Percentiles rank a stretch among this genome's conserved stretches.
phyloP scores from a whole-genome alignment of 2,797 vertebrate genomes.

The Anguilla obscura region DNA sequence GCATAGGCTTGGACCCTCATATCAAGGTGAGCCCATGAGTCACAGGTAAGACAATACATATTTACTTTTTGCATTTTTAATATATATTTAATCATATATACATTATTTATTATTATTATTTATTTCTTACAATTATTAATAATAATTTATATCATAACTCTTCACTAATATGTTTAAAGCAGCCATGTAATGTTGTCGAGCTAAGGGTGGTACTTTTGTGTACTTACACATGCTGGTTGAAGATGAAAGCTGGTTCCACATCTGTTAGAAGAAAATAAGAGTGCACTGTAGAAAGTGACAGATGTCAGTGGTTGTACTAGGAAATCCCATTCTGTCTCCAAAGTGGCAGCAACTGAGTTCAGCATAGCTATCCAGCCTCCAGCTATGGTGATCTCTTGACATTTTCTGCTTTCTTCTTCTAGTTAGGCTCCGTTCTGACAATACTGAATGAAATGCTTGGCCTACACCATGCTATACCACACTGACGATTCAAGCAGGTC shows the following conservation, averaged over 20 bases:
- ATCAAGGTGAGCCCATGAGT: neutral
- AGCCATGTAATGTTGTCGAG: neutral
- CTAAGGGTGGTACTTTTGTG: neutral
- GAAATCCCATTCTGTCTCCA: neutral
- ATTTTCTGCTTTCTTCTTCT: neutral
- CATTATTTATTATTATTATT: too few relatives aligned
- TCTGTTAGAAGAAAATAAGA: neutral
- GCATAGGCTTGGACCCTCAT: neutral
- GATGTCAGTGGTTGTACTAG: neutral
- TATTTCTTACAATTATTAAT: neutral
- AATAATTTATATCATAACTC: neutral
- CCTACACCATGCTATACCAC: too few relatives aligned
- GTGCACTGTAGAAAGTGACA: neutral
- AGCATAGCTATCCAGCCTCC: neutral
- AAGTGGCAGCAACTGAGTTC: neutral
- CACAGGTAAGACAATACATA: too few relatives aligned
- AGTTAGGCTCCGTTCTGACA: neutral
- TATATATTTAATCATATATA: neutral
- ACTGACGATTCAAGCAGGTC: too few relatives aligned
- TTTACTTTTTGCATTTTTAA: too few relatives aligned
- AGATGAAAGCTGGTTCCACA: neutral
- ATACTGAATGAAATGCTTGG: too few relatives aligned
- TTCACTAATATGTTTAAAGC: neutral
- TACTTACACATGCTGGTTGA: neutral
- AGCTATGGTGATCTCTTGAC: neutral